phyloP scores from a whole-genome alignment of 2,113 vertebrate genomes.

The Hippocampus zosterae region DNA sequence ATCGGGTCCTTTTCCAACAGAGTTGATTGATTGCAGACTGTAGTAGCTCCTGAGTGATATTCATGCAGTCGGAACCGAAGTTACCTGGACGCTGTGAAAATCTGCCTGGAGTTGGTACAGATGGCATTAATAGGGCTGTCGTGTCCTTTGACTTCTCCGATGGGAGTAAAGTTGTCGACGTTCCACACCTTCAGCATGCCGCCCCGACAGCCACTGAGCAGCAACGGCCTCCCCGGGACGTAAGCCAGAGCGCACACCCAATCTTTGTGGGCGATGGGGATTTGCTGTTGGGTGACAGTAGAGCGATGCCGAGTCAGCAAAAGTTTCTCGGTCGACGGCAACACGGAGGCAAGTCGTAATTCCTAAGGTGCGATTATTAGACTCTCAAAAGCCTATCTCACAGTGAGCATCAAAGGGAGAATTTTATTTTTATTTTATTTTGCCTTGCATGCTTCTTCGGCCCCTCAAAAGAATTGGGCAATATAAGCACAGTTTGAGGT shows the following conservation, averaged over 20 bases:
- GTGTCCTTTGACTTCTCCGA: slow-evolving; percentile 91
- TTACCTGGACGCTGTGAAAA: slow-evolving; percentile 97
- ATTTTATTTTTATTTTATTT: no score
- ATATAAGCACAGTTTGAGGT: slow-evolving; percentile 16
- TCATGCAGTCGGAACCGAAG: neutral
- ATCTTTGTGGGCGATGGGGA: slow-evolving; percentile 95
- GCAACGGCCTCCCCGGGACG: slow-evolving; percentile 86
- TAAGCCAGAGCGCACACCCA: slow-evolving; percentile 95
- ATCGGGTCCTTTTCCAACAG: neutral
- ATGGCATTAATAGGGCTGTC: slow-evolving; percentile 96
- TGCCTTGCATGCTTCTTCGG: no score
- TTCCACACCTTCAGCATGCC: slow-evolving; percentile 96
- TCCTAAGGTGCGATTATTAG: no score
- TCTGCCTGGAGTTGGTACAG: slow-evolving; percentile 90
- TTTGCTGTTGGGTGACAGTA: slow-evolving; percentile 77
- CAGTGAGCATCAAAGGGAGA: no score
- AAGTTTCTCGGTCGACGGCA: neutral
- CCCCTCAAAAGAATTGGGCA: slow-evolving; percentile 3
- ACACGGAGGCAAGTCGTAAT: neutral
- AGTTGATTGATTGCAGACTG: neutral
- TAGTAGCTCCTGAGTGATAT: neutral
- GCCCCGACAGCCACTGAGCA: slow-evolving; percentile 89
- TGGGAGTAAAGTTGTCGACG: slow-evolving; percentile 88
- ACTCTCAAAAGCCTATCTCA: no score
- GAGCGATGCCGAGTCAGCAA: slow-evolving; percentile 6